Base-by-base conservation (phyloP, 2,888 invertebrate species). In the Hypena proboscidalis region DNA sequence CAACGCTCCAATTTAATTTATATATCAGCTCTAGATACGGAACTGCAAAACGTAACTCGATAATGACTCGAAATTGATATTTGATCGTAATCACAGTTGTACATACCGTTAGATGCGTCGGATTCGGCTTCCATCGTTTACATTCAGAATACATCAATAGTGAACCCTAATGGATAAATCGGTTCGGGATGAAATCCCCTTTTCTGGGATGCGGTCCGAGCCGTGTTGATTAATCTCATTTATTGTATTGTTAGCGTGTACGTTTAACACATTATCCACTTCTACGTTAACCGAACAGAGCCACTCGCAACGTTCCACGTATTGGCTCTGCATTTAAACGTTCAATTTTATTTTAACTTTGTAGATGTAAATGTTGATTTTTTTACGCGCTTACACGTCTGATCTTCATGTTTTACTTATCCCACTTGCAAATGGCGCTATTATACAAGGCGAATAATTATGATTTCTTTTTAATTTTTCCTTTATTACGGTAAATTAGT, bases 1-100 rank as follows among this genome's bases (percentile, higher is more conserved):
- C 61, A 62, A 51, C 54, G 57, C 47, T 49, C 51, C 57, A 42
- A 45, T 58, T 54, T 63, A 42, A 55, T 63, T 55, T 42, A 49
- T 63, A 46, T 46, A 62, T 46, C 44, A 31, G 30, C 45, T 39
- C 3, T 13, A 23, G 6, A 44, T 38, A 35, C 43, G 37, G 29
- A 50, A 59, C 45, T 38, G 43, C 49, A 38, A 49, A 41, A 17
- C 22, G 37, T 55, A 55, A 31, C 20, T 25, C 20, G 31, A 20
- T 31, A 25, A 46, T 38, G 21, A 32, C 39, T 42, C 23, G 13
- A 22, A 50, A 38, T 32, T 21, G 44, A 43, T 17, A 45, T 36
- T 41, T 22, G 29, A 13, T 46, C 26, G 10, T 43, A 51, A 48
- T 48, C 37, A 30, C 19, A 23, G 31, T 21, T 27, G 19, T 41